Evolutionary conservation across 2,888 invertebrate genomes (phyloP).

Genomic region (Cordilura impudica): DNA sequence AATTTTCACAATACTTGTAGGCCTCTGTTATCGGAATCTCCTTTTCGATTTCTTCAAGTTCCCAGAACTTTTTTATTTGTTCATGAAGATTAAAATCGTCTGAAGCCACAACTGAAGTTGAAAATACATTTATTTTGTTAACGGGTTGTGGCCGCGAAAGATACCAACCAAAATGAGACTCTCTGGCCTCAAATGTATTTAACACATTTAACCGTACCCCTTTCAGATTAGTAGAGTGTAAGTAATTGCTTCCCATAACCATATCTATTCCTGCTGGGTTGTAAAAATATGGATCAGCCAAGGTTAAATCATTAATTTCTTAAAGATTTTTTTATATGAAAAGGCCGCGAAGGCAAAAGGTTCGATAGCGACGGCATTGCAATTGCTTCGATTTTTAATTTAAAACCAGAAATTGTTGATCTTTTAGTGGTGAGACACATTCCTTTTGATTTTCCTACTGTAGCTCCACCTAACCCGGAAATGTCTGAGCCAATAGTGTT

Average conservation of each 20-base stretch:
- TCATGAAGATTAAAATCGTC: too few species aligned
- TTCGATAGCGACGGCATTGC: too few species aligned
- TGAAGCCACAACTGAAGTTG: not conserved
- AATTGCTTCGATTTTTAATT: too few species aligned
- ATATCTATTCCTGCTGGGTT: not conserved
- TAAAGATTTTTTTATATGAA: too few species aligned
- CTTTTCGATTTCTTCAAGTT: too few species aligned
- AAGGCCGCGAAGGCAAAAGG: too few species aligned
- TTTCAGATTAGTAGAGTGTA: not conserved
- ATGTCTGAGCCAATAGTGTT: not conserved
- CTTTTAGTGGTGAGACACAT: too few species aligned
- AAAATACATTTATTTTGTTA: not conserved
- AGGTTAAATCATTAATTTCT: too few species aligned
- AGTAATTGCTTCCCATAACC: not conserved
- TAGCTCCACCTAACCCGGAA: not conserved
- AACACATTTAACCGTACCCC: not conserved
- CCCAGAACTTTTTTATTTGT: too few species aligned
- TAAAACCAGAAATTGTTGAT: too few species aligned
- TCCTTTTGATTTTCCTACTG: too few species aligned
- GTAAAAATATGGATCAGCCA: not conserved
- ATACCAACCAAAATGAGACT: not conserved
- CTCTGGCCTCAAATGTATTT: not conserved
- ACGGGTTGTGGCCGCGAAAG: not conserved
- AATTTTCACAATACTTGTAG: not conserved
- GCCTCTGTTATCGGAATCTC: not conserved